phyloP scores from a whole-genome alignment of 2,888 invertebrate genomes.

The Gibbula magus region DNA sequence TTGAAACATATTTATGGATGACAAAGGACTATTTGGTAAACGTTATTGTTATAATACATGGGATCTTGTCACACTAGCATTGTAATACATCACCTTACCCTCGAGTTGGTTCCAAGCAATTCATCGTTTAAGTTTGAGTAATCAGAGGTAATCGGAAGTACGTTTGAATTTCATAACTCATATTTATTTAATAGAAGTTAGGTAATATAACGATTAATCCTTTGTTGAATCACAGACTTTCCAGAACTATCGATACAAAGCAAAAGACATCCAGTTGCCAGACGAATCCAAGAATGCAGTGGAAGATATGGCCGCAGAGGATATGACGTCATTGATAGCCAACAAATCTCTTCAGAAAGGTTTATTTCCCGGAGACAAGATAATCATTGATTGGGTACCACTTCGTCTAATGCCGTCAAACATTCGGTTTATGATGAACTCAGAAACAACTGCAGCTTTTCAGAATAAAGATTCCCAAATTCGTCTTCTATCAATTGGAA shows the following conservation, averaged over 20 bases:
- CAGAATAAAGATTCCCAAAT: background rate
- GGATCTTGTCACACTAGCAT: too few species aligned
- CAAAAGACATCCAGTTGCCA: background rate
- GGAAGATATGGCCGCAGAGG: background rate
- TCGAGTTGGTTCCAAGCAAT: too few species aligned
- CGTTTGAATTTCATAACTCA: too few species aligned
- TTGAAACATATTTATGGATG: too few species aligned
- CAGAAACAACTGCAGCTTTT: background rate
- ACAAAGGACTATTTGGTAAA: too few species aligned
- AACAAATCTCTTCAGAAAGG: background rate
- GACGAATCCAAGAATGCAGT: background rate
- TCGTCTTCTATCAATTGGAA: background rate
- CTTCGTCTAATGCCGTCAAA: background rate
- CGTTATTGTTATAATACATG: too few species aligned
- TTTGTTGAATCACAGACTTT: background rate
- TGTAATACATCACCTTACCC: too few species aligned
- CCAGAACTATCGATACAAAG: background rate
- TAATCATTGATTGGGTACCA: background rate
- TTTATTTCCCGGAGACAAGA: background rate
- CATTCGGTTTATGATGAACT: background rate
- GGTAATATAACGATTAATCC: too few species aligned
- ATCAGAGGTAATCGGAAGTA: too few species aligned
- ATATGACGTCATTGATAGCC: background rate
- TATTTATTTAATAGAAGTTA: too few species aligned
- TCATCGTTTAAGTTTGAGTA: too few species aligned